Conservation (phyloP, 2,797 vertebrate species). For the Myotis findleyi region DNA sequence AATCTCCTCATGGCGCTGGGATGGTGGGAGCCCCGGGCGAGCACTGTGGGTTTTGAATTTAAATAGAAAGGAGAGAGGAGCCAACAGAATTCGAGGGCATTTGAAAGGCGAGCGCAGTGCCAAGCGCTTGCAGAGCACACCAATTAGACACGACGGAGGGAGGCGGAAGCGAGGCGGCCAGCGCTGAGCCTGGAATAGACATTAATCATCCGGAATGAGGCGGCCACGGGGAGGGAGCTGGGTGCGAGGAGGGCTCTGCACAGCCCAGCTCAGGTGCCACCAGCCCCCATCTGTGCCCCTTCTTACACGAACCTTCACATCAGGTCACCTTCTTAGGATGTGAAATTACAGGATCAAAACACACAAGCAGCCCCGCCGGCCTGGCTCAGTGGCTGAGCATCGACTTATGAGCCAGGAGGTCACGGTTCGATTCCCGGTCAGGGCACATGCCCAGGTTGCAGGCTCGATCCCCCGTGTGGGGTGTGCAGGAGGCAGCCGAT, state of each 20-base stretch:
- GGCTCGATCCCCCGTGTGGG: too few relatives aligned
- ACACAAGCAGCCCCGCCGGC: background rate
- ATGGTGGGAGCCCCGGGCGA: background rate
- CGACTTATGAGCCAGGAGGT: too few relatives aligned
- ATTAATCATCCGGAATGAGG: constrained; percentile 17
- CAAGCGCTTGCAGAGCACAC: background rate
- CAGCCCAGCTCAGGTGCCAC: rapidly evolving
- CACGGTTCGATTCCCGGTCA: too few relatives aligned
- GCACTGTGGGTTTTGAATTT: constrained; percentile 56
- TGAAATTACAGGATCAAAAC: background rate
- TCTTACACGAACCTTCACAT: background rate
- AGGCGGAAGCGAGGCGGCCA: background rate
- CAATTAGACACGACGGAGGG: background rate
- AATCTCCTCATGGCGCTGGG: constrained; percentile 23
- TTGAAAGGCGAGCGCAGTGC: constrained; percentile 58
- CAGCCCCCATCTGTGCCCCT: rapidly evolving
- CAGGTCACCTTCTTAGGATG: background rate
- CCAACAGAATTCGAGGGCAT: background rate
- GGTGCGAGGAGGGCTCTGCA: background rate
- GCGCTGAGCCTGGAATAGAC: background rate
- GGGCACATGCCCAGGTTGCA: too few relatives aligned
- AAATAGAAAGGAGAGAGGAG: constrained; percentile 54
- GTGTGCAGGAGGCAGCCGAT: too few relatives aligned
- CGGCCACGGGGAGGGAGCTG: background rate
- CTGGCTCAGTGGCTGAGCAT: too few relatives aligned